phyloP scores from a whole-genome alignment of 2,797 vertebrate species.

The Nyctibius grandis region DNA sequence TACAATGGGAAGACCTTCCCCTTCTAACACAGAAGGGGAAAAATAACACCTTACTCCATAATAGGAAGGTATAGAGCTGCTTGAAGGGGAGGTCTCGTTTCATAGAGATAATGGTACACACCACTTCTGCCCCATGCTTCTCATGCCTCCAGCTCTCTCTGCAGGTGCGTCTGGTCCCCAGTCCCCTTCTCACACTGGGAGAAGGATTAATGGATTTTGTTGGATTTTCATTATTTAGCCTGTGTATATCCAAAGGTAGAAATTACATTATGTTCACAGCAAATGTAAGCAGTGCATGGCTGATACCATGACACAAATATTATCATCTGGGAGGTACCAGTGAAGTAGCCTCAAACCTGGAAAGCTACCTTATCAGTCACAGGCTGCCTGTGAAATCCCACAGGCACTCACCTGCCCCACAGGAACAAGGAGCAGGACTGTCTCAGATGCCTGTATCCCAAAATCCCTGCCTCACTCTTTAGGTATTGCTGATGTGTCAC shows the following conservation, averaged over 20 bases:
- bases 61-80: not conserved
- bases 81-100: not conserved
- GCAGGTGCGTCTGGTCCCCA: rapidly evolving
- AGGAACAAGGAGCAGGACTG: not conserved
- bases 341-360: not conserved
- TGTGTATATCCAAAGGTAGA: not conserved
- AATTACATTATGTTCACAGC: rapidly evolving
- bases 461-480: not conserved
- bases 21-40: not conserved
- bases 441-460: not conserved
- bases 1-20: not conserved
- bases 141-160: not conserved
- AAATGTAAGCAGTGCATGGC: not conserved
- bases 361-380: not conserved
- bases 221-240: not conserved
- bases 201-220: not conserved
- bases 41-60: not conserved
- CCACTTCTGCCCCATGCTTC: not conserved
- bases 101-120: rapidly evolving
- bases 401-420: not conserved
- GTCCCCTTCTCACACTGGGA: not conserved
- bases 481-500: not conserved
- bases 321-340: not conserved
- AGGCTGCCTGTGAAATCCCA: not conserved
- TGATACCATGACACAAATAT: not conserved